These are phyloP conservation scores for Mycetomoellerius zeteki DNA, from an alignment of 1,140 invertebrate genomes.

Conservation along the genomic window DNA sequence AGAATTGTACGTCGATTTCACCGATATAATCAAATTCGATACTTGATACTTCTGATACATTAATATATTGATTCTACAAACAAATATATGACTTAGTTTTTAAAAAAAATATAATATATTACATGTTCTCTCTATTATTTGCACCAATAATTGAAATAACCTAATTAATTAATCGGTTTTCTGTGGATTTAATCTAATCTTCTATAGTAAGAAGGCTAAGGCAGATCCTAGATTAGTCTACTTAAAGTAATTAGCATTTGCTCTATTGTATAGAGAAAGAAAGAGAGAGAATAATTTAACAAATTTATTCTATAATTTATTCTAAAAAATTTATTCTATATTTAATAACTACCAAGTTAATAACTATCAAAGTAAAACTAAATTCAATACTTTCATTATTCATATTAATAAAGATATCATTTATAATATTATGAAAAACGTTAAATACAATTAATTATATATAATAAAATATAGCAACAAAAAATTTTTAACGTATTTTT, in stretches of 20 bases:
- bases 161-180: slow-evolving; percentile 37
- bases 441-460: neutral
- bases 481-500: neutral
- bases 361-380: slow-evolving; percentile 1
- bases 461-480: neutral
- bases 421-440: neutral
- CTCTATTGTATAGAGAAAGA: neutral
- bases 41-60: neutral
- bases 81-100: too few relatives aligned
- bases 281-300: neutral
- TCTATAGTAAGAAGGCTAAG: neutral
- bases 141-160: neutral
- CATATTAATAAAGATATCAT: neutral
- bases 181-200: neutral
- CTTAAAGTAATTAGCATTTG: slow-evolving; percentile 3
- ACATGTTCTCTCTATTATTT: neutral
- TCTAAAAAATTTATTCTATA: neutral
- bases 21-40: neutral
- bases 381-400: neutral
- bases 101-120: neutral
- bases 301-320: neutral
- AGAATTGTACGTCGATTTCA: neutral
- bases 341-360: neutral
- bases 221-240: slow-evolving; percentile 31
- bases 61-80: neutral